Evolutionary conservation across 2,888 invertebrate genomes (phyloP).

Genomic region (Pristionchus maxplancki): DNA sequence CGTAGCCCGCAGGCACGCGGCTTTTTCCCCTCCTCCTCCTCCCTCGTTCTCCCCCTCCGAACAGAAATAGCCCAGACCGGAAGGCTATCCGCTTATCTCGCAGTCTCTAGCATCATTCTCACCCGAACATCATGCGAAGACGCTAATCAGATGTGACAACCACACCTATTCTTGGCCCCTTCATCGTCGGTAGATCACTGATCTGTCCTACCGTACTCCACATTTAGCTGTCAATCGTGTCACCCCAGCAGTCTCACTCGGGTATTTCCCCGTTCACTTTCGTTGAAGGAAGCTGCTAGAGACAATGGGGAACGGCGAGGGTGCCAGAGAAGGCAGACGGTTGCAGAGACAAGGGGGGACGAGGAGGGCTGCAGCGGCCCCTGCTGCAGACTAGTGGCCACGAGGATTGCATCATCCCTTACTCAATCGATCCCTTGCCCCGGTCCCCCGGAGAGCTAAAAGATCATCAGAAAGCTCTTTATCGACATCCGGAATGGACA

Average conservation of each 20-base stretch:
- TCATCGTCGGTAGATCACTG: slow-evolving; percentile 9
- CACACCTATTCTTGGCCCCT: background rate
- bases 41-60: background rate
- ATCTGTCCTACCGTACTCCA: background rate
- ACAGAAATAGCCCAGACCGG: slow-evolving; percentile 27
- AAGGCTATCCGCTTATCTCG: background rate
- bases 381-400: background rate
- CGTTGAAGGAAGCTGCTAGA: background rate
- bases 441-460: background rate
- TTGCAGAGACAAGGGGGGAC: background rate
- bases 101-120: background rate
- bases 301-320: background rate
- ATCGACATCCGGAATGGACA: background rate
- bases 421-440: background rate
- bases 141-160: background rate
- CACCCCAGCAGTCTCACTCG: background rate
- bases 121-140: background rate
- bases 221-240: background rate
- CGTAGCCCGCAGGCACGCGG: background rate
- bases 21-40: background rate
- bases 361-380: background rate
- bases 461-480: slow-evolving; percentile 4
- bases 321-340: slow-evolving; percentile 4
- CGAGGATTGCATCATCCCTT: slow-evolving; percentile 10
- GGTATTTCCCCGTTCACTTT: slow-evolving; percentile 16